A percentile compares a stretch with the other conserved stretches of the same genome.
Evolutionary conservation across 2,797 vertebrate genomes (phyloP).

Genomic region (Ateles fusciceps): DNA sequence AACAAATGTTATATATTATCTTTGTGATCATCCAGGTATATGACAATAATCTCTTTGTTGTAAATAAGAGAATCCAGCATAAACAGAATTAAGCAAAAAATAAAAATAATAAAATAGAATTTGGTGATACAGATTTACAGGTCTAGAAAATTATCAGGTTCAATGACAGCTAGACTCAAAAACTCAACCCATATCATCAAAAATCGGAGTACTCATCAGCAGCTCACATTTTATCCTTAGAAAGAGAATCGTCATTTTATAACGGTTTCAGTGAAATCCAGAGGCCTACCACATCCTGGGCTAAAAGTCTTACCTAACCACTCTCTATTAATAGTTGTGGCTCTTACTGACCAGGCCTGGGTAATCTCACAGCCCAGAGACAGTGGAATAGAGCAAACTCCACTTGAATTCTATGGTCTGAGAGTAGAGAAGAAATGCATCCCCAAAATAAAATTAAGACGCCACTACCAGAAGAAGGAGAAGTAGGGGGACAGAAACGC

Average conservation of each 20-base stretch:
- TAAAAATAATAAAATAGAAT: not conserved
- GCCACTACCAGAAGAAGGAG: not conserved
- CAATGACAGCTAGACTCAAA: not conserved
- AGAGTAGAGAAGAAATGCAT: not conserved
- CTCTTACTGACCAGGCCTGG: not conserved
- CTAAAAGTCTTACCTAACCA: not conserved
- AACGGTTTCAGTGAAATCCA: not conserved
- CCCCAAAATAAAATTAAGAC: not conserved
- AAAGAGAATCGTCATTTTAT: not conserved
- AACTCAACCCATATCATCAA: not conserved
- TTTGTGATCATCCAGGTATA: not conserved
- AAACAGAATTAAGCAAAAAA: not conserved
- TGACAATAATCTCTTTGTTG: not conserved
- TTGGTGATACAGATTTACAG: not conserved
- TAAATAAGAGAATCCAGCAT: slow-evolving; percentile 4
- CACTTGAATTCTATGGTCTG: not conserved
- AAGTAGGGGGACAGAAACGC: not conserved
- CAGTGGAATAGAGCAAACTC: not conserved
- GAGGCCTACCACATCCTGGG: not conserved
- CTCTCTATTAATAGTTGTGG: not conserved
- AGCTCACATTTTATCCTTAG: not conserved
- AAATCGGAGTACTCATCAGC: not conserved
- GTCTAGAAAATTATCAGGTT: not conserved
- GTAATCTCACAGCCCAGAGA: not conserved
- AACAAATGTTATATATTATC: not conserved